Conservation (phyloP, 1,140 invertebrate genomes). For the Vollenhovia emeryi region DNA sequence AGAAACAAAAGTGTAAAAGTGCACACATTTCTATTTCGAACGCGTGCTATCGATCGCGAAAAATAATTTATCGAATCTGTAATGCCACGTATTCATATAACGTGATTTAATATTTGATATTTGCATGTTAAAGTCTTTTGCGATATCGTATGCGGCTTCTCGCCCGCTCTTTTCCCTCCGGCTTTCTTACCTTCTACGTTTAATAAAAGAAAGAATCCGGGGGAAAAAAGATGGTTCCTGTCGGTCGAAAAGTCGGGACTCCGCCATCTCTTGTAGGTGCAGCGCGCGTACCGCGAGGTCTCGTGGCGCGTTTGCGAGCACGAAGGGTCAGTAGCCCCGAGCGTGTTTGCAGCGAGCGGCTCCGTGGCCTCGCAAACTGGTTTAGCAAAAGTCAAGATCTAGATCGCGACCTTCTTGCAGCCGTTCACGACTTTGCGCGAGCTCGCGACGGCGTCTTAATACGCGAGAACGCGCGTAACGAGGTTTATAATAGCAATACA, state of each 20-base stretch:
- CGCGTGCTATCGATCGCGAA: neutral
- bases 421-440: slow-evolving; percentile 48
- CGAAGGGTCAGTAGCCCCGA: slow-evolving; percentile 65
- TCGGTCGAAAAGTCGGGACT: slow-evolving; percentile 19
- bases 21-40: neutral
- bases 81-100: neutral
- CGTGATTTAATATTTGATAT: neutral
- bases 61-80: neutral
- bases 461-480: slow-evolving; percentile 1
- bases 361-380: slow-evolving; percentile 71
- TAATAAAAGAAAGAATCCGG: slow-evolving; percentile 16
- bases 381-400: slow-evolving; percentile 74
- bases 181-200: neutral
- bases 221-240: slow-evolving; percentile 1
- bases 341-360: slow-evolving; percentile 61
- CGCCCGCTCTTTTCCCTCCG: neutral
- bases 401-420: slow-evolving; percentile 70
- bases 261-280: slow-evolving; percentile 8
- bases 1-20: neutral
- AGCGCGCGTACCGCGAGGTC: slow-evolving; percentile 24
- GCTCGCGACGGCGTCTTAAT: slow-evolving; percentile 41
- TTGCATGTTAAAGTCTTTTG: neutral
- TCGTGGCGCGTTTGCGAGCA: slow-evolving; percentile 44
- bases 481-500: neutral
- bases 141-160: neutral